Percentiles rank a stretch among this genome's conserved stretches.
Conservation (phyloP, 2,797 vertebrate species). For the Lycodopsis pacificus region DNA sequence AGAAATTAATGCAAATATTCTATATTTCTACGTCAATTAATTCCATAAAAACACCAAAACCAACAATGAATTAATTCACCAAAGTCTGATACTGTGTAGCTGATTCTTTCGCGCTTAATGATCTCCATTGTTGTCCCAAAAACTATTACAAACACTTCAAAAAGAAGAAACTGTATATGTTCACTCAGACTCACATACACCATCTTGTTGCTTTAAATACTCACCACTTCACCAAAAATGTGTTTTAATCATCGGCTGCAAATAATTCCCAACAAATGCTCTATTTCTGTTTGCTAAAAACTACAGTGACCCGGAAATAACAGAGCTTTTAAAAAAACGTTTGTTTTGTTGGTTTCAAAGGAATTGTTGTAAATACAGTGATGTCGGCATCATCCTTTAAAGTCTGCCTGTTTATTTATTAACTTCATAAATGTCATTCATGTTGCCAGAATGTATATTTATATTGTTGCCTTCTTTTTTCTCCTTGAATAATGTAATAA, state of each 20-base stretch:
- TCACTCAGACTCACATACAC: too few species aligned
- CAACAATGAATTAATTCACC: background rate
- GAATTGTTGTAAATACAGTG: background rate
- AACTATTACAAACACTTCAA: too few species aligned
- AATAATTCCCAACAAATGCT: background rate
- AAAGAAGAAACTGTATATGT: too few species aligned
- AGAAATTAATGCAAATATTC: background rate
- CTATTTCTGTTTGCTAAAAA: background rate
- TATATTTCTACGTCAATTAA: background rate
- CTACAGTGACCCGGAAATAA: background rate
- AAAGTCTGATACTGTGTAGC: background rate
- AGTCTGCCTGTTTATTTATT: background rate
- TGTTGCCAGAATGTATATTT: background rate
- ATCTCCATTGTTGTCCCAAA: background rate
- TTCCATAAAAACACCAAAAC: background rate
- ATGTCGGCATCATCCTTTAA: background rate
- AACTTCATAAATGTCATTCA: too few species aligned
- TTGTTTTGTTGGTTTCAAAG: background rate
- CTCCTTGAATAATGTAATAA: background rate
- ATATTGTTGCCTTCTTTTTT: too few species aligned
- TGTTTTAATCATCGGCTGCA: background rate
- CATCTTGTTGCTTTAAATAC: too few species aligned
- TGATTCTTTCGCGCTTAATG: too few species aligned
- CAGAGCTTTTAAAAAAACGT: too few species aligned
- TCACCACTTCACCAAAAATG: background rate